Conservation (phyloP, 2,888 invertebrate genomes). For the Apamea sordens region DNA sequence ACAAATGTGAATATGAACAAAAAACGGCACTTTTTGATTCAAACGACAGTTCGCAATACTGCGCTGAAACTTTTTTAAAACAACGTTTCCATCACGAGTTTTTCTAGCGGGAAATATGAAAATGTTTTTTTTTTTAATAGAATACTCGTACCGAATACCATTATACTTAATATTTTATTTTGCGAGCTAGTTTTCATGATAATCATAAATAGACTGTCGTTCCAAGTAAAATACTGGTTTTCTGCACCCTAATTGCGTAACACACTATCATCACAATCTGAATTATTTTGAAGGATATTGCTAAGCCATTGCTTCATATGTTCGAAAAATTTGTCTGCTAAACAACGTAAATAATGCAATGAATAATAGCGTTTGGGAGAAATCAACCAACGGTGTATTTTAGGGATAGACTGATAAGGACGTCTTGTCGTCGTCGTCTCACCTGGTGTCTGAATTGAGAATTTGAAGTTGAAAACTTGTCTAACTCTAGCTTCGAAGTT, state of each 20-base stretch:
- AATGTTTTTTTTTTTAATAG: constrained; percentile 19
- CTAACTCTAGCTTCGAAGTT: background rate
- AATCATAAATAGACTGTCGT: background rate
- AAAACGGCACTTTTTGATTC: constrained; percentile 37
- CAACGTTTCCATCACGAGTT: background rate
- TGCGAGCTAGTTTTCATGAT: background rate
- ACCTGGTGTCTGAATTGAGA: background rate
- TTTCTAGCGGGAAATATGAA: constrained; percentile 23
- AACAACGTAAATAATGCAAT: too few species aligned
- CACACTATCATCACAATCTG: too few species aligned
- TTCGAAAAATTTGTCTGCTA: too few species aligned
- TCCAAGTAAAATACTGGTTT: background rate
- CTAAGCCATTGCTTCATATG: too few species aligned
- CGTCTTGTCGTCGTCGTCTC: too few species aligned
- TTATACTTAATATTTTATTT: background rate
- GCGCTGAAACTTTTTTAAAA: constrained; percentile 36
- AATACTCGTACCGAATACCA: background rate
- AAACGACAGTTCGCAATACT: constrained; percentile 20
- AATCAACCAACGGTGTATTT: background rate
- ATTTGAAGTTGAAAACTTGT: background rate
- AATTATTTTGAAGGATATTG: too few species aligned
- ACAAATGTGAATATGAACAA: constrained; percentile 33
- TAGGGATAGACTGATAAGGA: too few species aligned
- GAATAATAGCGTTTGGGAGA: too few species aligned
- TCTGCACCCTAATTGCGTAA: too few species aligned